phyloP scores from a whole-genome alignment of 2,797 vertebrate genomes.

The Phrynocephalus vlangalii region DNA sequence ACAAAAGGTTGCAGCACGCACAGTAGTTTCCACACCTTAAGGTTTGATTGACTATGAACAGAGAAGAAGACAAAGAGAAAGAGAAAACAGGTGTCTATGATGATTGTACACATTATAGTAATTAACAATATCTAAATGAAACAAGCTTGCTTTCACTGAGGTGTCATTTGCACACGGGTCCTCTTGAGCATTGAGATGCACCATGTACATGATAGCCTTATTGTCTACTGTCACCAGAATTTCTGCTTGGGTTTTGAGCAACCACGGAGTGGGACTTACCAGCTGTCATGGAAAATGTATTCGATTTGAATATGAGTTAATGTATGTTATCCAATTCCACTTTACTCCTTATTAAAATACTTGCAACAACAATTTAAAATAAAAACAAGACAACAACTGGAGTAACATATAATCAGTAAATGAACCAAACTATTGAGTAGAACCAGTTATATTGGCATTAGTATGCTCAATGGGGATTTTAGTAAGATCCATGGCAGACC shows the following conservation, averaged over 20 bases:
- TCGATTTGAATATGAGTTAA: slow-evolving; percentile 89
- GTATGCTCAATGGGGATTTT: slow-evolving; percentile 80
- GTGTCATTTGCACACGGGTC: slow-evolving; percentile 89
- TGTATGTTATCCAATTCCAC: slow-evolving; percentile 89
- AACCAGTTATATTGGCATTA: slow-evolving; percentile 78
- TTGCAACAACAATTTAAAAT: slow-evolving; percentile 86
- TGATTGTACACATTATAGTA: slow-evolving; percentile 86
- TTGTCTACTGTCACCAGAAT: slow-evolving; percentile 88
- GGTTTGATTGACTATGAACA: slow-evolving; percentile 36
- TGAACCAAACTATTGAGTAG: slow-evolving; percentile 84
- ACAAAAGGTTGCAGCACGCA: slow-evolving; percentile 9
- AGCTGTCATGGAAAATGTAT: slow-evolving; percentile 89
- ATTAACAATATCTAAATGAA: slow-evolving; percentile 86
- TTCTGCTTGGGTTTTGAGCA: slow-evolving; percentile 78
- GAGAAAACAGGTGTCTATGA: slow-evolving; percentile 85
- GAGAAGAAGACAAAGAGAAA: slow-evolving; percentile 62
- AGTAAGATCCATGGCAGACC: slow-evolving; percentile 74
- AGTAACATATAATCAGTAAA: slow-evolving; percentile 84
- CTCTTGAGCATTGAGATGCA: slow-evolving; percentile 84
- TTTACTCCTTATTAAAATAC: slow-evolving; percentile 87
- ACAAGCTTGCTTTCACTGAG: slow-evolving; percentile 88
- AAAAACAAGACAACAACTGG: slow-evolving; percentile 88
- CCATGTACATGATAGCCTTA: slow-evolving; percentile 85
- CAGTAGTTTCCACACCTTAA: not conserved
- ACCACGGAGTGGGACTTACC: slow-evolving; percentile 82